Evolutionary conservation across 2,888 invertebrate species (phyloP), one percentile per base, ranked within the genome.

Genomic region (Macaria notata): DNA sequence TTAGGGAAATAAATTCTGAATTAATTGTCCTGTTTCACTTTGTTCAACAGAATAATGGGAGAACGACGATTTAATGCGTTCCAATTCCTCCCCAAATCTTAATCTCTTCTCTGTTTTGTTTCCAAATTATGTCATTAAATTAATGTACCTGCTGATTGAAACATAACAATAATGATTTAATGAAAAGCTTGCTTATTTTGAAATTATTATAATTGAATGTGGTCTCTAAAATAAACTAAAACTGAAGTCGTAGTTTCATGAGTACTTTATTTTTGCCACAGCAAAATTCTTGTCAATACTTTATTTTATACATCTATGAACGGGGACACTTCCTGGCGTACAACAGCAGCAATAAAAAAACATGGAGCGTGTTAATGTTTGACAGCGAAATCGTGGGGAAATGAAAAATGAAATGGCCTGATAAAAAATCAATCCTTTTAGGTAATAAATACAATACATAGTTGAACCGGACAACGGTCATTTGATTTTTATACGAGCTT

Each of bases 401-500:
- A 67, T 67, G 67, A 65, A 63, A 65, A 63, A 67, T 64, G 67
- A 64, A 56, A 56, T 69, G 52, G 65, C 66, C 65, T 72, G 66
- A 65, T 66, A 72, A 68, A 62, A 71, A 71, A 72, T 71, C 69
- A 69, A 73, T 72, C 60, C 67, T 66, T 62, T 59, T 49, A 64
- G 47, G 45, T 41, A 41, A 9, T 8, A 46, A 57, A 70, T 64
- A 67, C 66, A 67, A 67, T 62, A 65, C 68, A 65, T 66, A 66
- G 63, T 64, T 61, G 59, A 57, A 62, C 60, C 57, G 68, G 64
- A 67, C 66, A 66, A 64, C 62, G 61, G 66, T 59, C 61, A 62
- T 70, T 78, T 75, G 71, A 72, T 75, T 76, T 74, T 72, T 69
- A 72, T 69, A 68, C 67, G 67, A 66, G 68, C 68, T 69, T 73